phyloP scores from a whole-genome alignment of 2,113 vertebrate genomes.

The Symphodus melops region DNA sequence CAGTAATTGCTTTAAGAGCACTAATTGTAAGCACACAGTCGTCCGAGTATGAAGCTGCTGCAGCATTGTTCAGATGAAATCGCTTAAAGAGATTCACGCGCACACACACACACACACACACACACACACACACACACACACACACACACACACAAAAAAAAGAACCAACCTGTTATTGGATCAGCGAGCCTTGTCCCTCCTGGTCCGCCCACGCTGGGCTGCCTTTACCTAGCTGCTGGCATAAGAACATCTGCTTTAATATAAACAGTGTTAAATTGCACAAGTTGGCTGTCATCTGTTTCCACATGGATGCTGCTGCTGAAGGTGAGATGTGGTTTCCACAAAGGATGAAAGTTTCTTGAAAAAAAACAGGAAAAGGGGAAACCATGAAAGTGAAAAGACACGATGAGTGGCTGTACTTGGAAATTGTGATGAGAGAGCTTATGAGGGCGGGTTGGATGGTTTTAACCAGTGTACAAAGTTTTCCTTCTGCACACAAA shows the following conservation, averaged over 20 bases:
- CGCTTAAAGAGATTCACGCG: conserved; percentile 20
- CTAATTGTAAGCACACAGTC: conserved; percentile 38
- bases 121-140: too few species aligned
- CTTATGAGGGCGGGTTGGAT: too few species aligned
- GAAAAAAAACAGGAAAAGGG: background rate
- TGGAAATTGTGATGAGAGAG: too few species aligned
- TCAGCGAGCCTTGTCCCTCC: conserved; percentile 1
- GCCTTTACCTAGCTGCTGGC: conserved; percentile 35
- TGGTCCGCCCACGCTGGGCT: conserved; percentile 8
- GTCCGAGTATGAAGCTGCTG: conserved; percentile 17
- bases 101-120: too few species aligned
- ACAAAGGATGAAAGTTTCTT: conserved; percentile 10
- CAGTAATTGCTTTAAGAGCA: conserved; percentile 53
- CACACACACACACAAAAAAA: too few species aligned
- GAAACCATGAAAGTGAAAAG: background rate
- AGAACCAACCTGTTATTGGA: background rate
- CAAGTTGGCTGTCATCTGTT: conserved; percentile 12
- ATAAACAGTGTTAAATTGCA: conserved; percentile 16
- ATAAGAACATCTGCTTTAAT: conserved; percentile 37
- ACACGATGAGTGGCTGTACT: too few species aligned
- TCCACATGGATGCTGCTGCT: background rate
- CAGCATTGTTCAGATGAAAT: conserved; percentile 29
- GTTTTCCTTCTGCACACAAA: too few species aligned
- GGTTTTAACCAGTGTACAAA: too few species aligned
- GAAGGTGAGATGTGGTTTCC: background rate